These are phyloP conservation scores for Cyrtorhinus lividipennis DNA, from an alignment of 1,140 invertebrate genomes.

Conservation along the genomic window DNA sequence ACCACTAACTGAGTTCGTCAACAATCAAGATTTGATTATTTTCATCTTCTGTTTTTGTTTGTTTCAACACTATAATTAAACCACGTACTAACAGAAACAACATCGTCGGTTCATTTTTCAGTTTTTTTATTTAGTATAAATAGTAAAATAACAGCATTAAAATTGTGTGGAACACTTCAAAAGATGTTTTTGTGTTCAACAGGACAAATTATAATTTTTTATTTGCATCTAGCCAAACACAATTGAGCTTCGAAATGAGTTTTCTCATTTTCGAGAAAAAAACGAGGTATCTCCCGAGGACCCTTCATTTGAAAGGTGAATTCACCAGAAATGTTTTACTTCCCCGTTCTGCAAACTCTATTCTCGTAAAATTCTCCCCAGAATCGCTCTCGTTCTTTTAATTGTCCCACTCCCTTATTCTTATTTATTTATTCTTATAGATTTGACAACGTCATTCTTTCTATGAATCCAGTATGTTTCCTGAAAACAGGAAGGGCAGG, in stretches of 20 bases:
- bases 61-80: background rate
- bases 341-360: too few relatives aligned
- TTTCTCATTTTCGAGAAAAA: too few relatives aligned
- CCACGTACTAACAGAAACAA: background rate
- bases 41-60: background rate
- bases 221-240: too few relatives aligned
- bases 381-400: too few relatives aligned
- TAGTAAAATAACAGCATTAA: background rate
- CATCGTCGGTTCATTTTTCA: background rate
- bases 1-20: background rate
- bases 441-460: too few relatives aligned
- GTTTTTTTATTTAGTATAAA: background rate
- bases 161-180: background rate
- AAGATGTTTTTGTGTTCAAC: background rate
- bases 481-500: too few relatives aligned
- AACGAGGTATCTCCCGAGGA: background rate
- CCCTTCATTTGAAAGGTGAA: background rate
- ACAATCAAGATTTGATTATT: background rate
- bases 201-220: background rate
- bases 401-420: too few relatives aligned
- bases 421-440: too few relatives aligned
- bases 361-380: too few relatives aligned
- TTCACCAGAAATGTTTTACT: too few relatives aligned
- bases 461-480: too few relatives aligned
- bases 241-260: too few relatives aligned